Conservation (phyloP, 2,888 invertebrate genomes). For the Myopa testacea region DNA sequence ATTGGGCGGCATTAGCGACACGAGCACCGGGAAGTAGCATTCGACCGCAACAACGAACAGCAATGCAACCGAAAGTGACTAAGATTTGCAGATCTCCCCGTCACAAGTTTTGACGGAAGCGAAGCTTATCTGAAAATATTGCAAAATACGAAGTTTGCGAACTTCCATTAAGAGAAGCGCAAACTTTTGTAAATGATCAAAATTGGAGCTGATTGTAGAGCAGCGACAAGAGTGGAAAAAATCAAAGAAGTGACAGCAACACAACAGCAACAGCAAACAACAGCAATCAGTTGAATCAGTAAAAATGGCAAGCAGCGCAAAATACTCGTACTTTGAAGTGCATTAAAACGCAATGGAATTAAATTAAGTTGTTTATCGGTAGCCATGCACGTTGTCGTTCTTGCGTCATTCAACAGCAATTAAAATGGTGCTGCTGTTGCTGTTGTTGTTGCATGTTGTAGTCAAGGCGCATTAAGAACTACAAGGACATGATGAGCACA, state of each 20-base stretch:
- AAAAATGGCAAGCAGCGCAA: background rate
- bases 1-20: too few species aligned
- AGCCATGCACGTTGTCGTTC: background rate
- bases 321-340: background rate
- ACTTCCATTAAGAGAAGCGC: background rate
- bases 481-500: background rate
- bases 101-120: background rate
- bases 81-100: background rate
- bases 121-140: conserved; percentile 16
- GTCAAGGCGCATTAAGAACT: conserved; percentile 1
- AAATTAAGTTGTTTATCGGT: conserved; percentile 3
- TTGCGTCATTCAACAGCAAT: conserved; percentile 7
- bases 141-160: background rate
- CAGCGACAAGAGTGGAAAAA: background rate
- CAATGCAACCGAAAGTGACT: background rate
- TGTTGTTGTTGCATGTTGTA: background rate
- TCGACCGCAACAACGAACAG: background rate
- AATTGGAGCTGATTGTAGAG: background rate
- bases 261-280: conserved; percentile 5
- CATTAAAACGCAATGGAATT: background rate
- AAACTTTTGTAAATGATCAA: background rate
- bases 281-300: conserved; percentile 11
- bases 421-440: conserved; percentile 13
- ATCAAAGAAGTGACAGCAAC: background rate
- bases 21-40: too few species aligned